Conservation (phyloP, 2,888 invertebrate species). For the Drosophila melanosoma region DNA sequence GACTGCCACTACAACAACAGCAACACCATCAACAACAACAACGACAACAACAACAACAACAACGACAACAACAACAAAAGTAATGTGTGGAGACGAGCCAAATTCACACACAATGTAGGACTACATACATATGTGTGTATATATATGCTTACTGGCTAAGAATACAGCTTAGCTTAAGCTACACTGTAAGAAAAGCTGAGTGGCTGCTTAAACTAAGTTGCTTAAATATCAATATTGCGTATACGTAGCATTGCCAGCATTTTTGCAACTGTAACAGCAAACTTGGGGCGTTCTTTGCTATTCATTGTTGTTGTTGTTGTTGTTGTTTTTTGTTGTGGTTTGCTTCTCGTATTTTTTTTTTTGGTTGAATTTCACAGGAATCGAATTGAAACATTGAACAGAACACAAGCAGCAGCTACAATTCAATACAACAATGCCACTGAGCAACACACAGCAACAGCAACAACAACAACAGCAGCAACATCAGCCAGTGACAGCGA, state of each 20-base stretch:
- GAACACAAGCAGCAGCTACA: constrained; percentile 69
- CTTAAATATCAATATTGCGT: constrained; percentile 34
- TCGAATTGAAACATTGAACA: constrained; percentile 78
- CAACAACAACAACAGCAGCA: constrained; percentile 27
- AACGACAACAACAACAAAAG: constrained; percentile 21
- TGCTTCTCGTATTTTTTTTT: constrained; percentile 3
- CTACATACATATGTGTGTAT: constrained; percentile 26
- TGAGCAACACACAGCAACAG: constrained; percentile 36
- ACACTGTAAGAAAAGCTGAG: constrained; percentile 43
- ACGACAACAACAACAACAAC: constrained; percentile 22
- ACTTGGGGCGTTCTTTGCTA: constrained; percentile 2
- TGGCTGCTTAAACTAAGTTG: constrained; percentile 1
- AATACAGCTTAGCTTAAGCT: constrained; percentile 10
- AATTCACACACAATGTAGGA: constrained; percentile 34
- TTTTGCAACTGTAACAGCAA: constrained; percentile 2
- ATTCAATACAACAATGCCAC: constrained; percentile 74
- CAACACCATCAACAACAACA: constrained; percentile 18
- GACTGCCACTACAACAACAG: constrained; percentile 46
- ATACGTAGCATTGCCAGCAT: constrained; percentile 32
- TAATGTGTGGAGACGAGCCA: constrained; percentile 29
- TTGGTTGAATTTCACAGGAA: constrained; percentile 63
- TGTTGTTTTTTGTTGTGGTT: constrained; percentile 2
- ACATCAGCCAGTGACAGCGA: constrained; percentile 27
- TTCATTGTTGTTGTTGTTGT: constrained; percentile 4
- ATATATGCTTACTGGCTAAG: constrained; percentile 6